Conservation (phyloP, 2,888 invertebrate species). For the Nowickia ferox region DNA sequence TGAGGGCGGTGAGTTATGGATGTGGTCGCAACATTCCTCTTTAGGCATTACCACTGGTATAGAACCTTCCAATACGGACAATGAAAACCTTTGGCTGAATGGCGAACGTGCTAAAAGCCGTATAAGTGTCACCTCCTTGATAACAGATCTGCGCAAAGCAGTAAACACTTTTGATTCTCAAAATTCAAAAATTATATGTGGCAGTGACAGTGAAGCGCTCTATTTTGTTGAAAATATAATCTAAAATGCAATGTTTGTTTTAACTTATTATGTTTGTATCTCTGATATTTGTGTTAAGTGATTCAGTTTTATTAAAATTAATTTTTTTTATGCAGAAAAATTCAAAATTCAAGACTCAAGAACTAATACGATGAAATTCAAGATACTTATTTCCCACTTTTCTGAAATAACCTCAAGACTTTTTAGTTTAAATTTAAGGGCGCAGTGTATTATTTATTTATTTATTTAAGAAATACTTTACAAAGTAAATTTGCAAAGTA, state of each 20-base stretch:
- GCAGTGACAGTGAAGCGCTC: conserved; percentile 94
- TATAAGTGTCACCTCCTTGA: conserved; percentile 86
- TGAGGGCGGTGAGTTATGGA: conserved; percentile 92
- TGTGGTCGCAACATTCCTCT: conserved; percentile 89
- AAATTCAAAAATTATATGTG: conserved; percentile 90
- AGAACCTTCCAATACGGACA: conserved; percentile 72
- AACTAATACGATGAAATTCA: background rate
- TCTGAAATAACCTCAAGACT: background rate
- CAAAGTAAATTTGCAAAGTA: no score
- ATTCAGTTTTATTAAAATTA: background rate
- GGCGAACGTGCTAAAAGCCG: conserved; percentile 87
- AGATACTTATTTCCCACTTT: background rate
- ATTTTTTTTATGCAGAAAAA: conserved; percentile 13
- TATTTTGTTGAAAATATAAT: conserved; percentile 88
- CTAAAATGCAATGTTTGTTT: conserved; percentile 19
- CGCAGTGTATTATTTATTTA: no score
- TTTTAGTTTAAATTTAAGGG: no score
- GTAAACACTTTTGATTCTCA: conserved; percentile 93
- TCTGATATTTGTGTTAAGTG: background rate
- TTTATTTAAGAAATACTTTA: no score
- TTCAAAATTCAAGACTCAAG: conserved; percentile 20
- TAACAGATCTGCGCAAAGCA: conserved; percentile 89
- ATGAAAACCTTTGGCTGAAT: conserved; percentile 87
- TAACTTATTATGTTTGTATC: conserved; percentile 37
- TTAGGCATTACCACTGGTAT: conserved; percentile 60